Base-by-base conservation (phyloP, 2,113 vertebrate species). In the Scopus umbretta region DNA sequence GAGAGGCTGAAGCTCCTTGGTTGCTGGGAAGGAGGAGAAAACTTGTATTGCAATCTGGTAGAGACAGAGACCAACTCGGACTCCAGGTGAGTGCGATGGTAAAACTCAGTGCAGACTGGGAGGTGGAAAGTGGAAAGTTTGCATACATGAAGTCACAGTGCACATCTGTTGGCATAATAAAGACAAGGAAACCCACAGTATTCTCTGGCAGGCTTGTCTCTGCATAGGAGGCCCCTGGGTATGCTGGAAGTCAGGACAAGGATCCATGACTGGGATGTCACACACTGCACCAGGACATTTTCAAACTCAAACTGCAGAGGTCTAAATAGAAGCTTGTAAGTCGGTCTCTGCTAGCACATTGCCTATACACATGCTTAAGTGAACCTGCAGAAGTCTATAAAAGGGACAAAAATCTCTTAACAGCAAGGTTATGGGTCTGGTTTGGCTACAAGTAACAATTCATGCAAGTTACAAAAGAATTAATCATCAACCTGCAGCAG, bases 121-220 rank as follows among this genome's bases (percentile, higher is more conserved):
- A 85, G 92, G 27, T 61, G 90, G 90, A 1, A 19, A 42, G 62
- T 19, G 79, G 80, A 19, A 78, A 42, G 55, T 73, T 85, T 95
- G 96, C 89, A 94, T 95, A 76, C 84, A 0, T 6, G 67, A 50
- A 90, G 84, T 96, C 97, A 97, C 97, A 97, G 97, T 97, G 97
- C 81, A 74, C 84, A 74, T 82, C 80, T 88, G 73, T 88, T 50
- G 90, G 84, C 47, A 30, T 65, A 85, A 58, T 1, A 34, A 9
- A 65, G 94, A 79, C 95, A 87, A 91, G 80, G 76, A 91, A 22
- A 85, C 71, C 80, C 95, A 58, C 66, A 4, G 53, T 7, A 13
- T 27, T 27, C 56, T 17, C 83, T 50, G 91, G 80, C 92, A 92
- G 68, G 92, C 73, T 87, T 34, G 89, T 95, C 91, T 76, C 85